Evolutionary conservation across 2,797 vertebrate genomes (phyloP).

Genomic region (Setipinna tenuifilis): DNA sequence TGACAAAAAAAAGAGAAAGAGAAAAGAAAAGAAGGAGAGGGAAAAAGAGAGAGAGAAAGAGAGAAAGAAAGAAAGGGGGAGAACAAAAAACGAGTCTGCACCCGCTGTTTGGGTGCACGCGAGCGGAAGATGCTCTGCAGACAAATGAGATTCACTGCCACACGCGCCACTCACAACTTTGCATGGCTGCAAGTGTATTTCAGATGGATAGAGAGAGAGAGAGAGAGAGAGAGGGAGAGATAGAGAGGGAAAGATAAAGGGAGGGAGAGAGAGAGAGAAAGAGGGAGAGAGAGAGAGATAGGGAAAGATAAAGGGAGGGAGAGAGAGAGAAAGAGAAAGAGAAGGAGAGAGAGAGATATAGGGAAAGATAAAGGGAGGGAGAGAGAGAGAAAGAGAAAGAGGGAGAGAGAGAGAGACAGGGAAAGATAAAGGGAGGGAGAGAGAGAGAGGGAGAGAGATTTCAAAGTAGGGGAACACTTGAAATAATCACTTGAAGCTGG

Average conservation of each 20-base stretch:
- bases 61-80: not conserved
- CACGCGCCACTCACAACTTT: constrained; percentile 38
- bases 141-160: constrained; percentile 45
- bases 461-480: too few species aligned
- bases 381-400: not conserved
- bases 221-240: not conserved
- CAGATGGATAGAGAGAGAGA: not conserved
- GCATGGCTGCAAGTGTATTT: constrained; percentile 39
- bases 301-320: not conserved
- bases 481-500: too few species aligned
- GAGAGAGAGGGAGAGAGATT: not conserved
- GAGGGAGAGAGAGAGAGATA: not conserved
- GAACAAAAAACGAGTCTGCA: constrained; percentile 23
- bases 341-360: too few species aligned
- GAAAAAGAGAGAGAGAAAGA: constrained; percentile 27
- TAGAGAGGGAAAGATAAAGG: not conserved
- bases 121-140: constrained; percentile 35
- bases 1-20: not conserved
- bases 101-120: constrained; percentile 32
- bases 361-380: too few species aligned
- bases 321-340: not conserved
- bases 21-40: not conserved
- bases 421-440: not conserved
- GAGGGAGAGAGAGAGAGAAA: not conserved
- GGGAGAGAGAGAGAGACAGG: not conserved